These are phyloP conservation scores for Metellina segmentata DNA, from an alignment of 2,888 invertebrate species.

Conservation along the genomic window DNA sequence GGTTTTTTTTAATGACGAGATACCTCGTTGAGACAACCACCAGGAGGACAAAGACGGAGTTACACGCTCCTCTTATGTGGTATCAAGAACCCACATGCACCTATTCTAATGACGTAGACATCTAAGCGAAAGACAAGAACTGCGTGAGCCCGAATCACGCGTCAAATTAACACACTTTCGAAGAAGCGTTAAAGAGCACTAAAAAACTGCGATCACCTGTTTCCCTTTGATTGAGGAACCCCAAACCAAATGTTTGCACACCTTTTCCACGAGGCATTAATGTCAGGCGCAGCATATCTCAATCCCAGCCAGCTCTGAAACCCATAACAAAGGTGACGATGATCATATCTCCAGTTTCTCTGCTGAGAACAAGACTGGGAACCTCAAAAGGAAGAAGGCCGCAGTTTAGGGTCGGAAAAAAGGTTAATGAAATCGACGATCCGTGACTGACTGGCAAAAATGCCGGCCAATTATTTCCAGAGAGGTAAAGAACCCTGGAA, in stretches of 20 bases:
- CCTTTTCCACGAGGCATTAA: not conserved
- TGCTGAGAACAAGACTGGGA: not conserved
- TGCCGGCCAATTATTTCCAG: constrained; percentile 38
- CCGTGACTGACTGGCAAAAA: constrained; percentile 54
- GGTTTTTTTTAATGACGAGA: too few species aligned
- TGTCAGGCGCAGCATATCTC: too few species aligned
- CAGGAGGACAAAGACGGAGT: too few species aligned
- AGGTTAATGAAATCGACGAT: constrained; percentile 63
- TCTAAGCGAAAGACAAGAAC: not conserved
- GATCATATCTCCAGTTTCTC: too few species aligned
- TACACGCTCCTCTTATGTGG: too few species aligned
- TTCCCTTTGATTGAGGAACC: not conserved
- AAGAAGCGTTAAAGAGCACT: constrained; percentile 10
- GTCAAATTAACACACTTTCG: constrained; percentile 17
- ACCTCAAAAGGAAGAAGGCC: not conserved
- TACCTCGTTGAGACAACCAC: too few species aligned
- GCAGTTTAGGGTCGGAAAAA: constrained; percentile 16
- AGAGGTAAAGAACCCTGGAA: constrained; percentile 12
- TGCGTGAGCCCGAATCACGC: constrained; percentile 10
- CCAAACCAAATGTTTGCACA: constrained; percentile 11
- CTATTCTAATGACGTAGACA: not conserved
- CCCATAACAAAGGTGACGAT: too few species aligned
- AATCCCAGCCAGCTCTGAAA: too few species aligned
- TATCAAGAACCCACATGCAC: not conserved
- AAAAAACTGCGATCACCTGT: constrained; percentile 11